These are phyloP conservation scores for Ypsolopha scabrella DNA, from an alignment of 2,888 invertebrate species.

Conservation along the genomic window DNA sequence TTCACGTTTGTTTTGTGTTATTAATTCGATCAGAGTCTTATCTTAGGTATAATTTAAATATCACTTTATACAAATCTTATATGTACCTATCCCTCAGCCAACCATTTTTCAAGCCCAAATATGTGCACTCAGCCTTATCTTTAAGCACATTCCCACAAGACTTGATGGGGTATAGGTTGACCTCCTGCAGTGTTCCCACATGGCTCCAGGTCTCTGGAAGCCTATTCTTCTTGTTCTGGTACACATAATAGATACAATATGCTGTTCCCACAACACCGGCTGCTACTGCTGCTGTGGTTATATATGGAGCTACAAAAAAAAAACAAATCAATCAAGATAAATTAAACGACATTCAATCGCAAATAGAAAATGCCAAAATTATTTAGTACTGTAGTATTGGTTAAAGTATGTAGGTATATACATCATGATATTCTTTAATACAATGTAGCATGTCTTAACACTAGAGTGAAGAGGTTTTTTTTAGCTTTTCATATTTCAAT, in stretches of 20 bases:
- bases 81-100: slow-evolving; percentile 66
- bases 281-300: slow-evolving; percentile 31
- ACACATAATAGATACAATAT: slow-evolving; percentile 35
- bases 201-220: slow-evolving; percentile 66
- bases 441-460: too few relatives aligned
- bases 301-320: slow-evolving; percentile 22
- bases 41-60: too few relatives aligned
- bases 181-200: slow-evolving; percentile 66
- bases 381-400: too few relatives aligned
- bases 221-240: slow-evolving; percentile 23
- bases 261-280: slow-evolving; percentile 39
- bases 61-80: too few relatives aligned
- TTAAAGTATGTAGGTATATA: too few relatives aligned
- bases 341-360: too few relatives aligned
- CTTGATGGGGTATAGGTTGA: slow-evolving; percentile 71
- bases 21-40: too few relatives aligned
- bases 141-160: slow-evolving; percentile 65
- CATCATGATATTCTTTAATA: too few relatives aligned
- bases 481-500: too few relatives aligned
- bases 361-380: too few relatives aligned
- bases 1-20: too few relatives aligned
- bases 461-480: too few relatives aligned
- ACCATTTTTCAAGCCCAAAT: slow-evolving; percentile 64
- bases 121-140: slow-evolving; percentile 60
- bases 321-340: background rate